Evolutionary conservation across 2,113 vertebrate genomes (phyloP).

Genomic region (Mustelus asterias): DNA sequence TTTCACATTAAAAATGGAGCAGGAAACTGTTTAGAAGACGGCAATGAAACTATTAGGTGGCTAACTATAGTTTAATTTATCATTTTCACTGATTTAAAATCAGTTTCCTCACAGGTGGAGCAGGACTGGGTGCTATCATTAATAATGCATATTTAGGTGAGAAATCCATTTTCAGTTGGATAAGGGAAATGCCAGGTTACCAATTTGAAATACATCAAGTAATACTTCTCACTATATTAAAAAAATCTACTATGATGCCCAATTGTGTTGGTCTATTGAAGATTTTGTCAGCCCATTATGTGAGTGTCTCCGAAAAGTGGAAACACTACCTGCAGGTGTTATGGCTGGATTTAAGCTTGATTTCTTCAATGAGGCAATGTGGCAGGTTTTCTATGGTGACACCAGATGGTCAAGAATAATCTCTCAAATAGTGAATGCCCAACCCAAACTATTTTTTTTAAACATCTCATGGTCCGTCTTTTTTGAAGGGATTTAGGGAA

Average conservation of each 20-base stretch:
- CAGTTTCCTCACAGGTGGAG: neutral
- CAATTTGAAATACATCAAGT: neutral
- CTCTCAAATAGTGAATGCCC: neutral
- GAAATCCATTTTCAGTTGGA: too few species aligned
- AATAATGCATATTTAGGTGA: neutral
- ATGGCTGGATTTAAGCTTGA: neutral
- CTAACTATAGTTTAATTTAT: neutral
- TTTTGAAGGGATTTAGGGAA: neutral
- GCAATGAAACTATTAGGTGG: neutral
- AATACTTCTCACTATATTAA: neutral
- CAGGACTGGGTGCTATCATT: neutral
- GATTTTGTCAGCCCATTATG: neutral
- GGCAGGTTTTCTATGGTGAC: neutral
- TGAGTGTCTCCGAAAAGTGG: too few species aligned
- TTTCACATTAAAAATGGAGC: neutral
- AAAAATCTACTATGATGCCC: neutral
- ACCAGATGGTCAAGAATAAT: neutral
- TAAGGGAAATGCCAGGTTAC: neutral
- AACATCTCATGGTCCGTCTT: neutral
- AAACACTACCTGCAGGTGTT: neutral
- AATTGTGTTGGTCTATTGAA: neutral
- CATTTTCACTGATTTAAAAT: neutral
- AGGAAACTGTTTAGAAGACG: neutral
- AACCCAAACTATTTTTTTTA: neutral
- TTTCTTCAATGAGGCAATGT: neutral